Conservation (phyloP, 2,797 vertebrate genomes). For the Tympanoctomys barrerae region DNA sequence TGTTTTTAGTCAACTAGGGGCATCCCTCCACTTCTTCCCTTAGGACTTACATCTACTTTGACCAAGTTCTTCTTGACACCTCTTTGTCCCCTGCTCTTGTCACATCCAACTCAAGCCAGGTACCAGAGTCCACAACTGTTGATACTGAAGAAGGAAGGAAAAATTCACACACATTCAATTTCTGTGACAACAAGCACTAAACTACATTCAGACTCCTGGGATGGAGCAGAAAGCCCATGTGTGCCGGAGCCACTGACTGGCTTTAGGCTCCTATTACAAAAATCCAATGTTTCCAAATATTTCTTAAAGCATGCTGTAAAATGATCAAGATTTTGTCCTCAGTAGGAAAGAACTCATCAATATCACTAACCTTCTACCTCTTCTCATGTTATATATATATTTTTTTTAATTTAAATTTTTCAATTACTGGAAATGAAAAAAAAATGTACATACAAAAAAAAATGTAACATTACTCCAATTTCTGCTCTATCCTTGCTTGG, state of each 20-base stretch:
- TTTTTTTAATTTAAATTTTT: slow-evolving; percentile 13
- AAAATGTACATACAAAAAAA: background rate
- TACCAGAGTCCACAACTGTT: background rate
- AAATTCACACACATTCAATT: background rate
- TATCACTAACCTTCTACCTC: background rate
- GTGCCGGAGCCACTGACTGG: background rate
- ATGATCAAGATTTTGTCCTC: background rate
- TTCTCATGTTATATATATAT: background rate
- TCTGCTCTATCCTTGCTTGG: background rate
- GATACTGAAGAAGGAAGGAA: background rate
- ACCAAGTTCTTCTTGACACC: background rate
- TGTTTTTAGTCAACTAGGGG: background rate
- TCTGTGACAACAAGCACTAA: background rate
- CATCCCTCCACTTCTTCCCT: background rate
- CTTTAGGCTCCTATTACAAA: background rate
- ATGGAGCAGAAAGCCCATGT: background rate
- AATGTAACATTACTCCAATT: background rate
- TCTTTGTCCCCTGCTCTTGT: background rate
- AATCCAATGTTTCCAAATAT: background rate
- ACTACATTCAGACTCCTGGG: background rate
- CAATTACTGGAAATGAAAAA: background rate
- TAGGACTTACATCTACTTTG: background rate
- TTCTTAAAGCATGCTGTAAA: background rate
- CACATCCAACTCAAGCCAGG: background rate
- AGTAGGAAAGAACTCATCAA: background rate